Conservation (phyloP, 1,140 invertebrate genomes). For the Luehdorfia chinensis region DNA sequence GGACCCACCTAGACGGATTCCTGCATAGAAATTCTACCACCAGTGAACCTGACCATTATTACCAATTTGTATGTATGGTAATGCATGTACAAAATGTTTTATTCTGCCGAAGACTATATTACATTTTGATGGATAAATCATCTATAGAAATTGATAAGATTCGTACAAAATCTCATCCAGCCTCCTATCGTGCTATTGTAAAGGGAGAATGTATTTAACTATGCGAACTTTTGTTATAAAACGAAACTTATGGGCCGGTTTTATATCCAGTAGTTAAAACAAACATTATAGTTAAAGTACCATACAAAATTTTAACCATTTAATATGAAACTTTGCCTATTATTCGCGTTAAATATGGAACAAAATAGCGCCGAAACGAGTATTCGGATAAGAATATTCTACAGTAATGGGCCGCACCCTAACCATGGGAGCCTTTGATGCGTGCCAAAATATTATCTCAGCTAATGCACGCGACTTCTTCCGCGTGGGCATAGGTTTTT, state of each 20-base stretch:
- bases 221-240: conserved; percentile 13
- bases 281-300: conserved; percentile 17
- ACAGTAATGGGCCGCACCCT: not conserved
- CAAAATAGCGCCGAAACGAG: conserved; percentile 12
- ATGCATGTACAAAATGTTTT: no score
- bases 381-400: conserved; percentile 14
- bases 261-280: conserved; percentile 13
- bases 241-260: conserved; percentile 12
- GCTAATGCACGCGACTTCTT: no score
- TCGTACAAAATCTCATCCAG: not conserved
- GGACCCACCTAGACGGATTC: no score
- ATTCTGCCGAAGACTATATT: no score
- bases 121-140: no score
- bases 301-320: conserved; percentile 15
- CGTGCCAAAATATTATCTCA: not conserved
- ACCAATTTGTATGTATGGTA: no score
- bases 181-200: conserved; percentile 2
- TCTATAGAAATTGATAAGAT: no score
- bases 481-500: no score
- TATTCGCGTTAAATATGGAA: conserved; percentile 16
- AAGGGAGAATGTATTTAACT: conserved; percentile 3
- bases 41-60: no score
- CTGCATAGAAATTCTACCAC: no score
- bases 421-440: not conserved
- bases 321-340: conserved; percentile 17